Base-by-base conservation (phyloP, 1,140 invertebrate species). In the Sycophaga agraensis region DNA sequence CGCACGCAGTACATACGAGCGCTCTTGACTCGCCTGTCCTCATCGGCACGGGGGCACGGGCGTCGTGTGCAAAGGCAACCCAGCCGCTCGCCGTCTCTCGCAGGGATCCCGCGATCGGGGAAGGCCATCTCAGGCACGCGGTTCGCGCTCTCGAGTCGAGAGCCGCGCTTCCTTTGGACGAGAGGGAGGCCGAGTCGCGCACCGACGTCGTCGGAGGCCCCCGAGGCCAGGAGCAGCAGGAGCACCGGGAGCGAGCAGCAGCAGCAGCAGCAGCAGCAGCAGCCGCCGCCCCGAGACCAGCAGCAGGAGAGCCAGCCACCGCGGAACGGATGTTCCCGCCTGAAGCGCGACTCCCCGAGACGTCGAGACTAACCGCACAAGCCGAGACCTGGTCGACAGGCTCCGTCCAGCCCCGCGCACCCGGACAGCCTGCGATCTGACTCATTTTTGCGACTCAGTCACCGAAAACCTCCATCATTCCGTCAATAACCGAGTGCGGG, bases 401-500 rank as follows among this genome's bases (percentile, higher is more conserved):
- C 46, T 26, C 8, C 24, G 21, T 50, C 31, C 45, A 43, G 48
- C 54, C 31, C 35, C 50, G 45, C 45, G 17, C 43, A 48, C 34
- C 53, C 37, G 61, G 59, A 62, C 51, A 45, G 16, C 4, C 45
- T 42, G 53, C 60, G 43, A 70, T 78, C 70, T 81, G 78, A 80
- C 78, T 81, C 72, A 80, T 81, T 82, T 82, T 80, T 80, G 76
- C 68, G 77, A 78, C 76, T 68, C 71, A 71, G 79, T 80, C 70
- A 73, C 70, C 72, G 73, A 77, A 82, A 81, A 73, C 80, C 74
- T 79, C 71, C 80, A 80, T 70, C 80, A 82, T 82, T 82, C 78
- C 78, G 78, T 73, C 79, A 74, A 76, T 75, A 80, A 81, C 73
- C 75, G 75, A 76, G 77, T 74, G 75, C 77, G 78, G 73, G 73